A percentile compares a stretch with the other conserved stretches of the same genome.
Conservation (phyloP, 2,797 vertebrate species). For the Phataginus tetradactyla region DNA sequence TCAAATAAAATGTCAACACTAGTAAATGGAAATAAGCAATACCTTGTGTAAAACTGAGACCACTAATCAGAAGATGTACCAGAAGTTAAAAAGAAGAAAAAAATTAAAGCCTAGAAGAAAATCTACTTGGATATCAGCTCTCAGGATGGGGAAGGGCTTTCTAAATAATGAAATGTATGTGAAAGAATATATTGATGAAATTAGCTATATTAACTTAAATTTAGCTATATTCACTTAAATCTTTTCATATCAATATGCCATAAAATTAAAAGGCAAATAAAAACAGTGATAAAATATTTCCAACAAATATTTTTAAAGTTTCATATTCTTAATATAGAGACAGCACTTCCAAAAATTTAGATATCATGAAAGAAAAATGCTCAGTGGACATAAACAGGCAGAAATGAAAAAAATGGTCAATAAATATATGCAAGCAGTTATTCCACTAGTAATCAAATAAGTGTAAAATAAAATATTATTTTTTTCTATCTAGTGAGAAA, state of each 20-base stretch:
- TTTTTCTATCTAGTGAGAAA: constrained; percentile 15
- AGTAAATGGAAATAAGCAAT: background rate
- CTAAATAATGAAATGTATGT: background rate
- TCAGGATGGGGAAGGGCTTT: background rate
- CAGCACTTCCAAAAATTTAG: background rate
- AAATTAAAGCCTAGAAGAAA: constrained; percentile 31
- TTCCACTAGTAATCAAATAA: background rate
- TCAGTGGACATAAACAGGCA: background rate
- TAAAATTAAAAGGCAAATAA: constrained; percentile 53
- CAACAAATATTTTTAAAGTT: background rate
- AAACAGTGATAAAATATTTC: constrained; percentile 29
- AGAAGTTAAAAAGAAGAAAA: background rate
- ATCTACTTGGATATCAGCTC: background rate
- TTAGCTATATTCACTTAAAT: background rate
- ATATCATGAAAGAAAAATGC: background rate
- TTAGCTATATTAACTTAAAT: background rate
- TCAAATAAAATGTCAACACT: background rate
- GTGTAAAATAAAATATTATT: background rate
- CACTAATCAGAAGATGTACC: background rate
- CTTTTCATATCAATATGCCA: background rate
- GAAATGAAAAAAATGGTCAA: background rate
- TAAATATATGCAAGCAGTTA: background rate
- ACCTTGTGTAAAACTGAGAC: background rate
- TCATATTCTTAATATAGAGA: background rate
- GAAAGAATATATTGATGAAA: background rate